phyloP scores from a whole-genome alignment of 2,888 invertebrate genomes.

The Balanococcus diminutus region DNA sequence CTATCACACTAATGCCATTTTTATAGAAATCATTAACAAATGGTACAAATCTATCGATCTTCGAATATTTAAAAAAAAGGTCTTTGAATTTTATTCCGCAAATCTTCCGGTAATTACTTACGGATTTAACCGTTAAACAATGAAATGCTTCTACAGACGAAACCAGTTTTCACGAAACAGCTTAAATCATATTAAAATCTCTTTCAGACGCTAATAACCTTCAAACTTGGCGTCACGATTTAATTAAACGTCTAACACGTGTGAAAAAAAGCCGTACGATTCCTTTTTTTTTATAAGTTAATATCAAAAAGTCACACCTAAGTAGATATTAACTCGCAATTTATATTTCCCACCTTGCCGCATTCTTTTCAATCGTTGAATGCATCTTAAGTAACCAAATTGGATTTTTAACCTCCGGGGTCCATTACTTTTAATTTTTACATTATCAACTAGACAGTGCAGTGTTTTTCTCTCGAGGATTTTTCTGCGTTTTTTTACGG shows the following conservation, averaged over 20 bases:
- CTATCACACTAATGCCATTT: neutral
- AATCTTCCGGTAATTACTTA: constrained; percentile 15
- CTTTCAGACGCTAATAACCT: constrained; percentile 6
- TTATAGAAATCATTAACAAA: neutral
- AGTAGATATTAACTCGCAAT: neutral
- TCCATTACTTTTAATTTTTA: neutral
- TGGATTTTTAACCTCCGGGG: neutral
- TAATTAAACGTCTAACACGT: constrained; percentile 31
- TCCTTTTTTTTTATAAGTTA: neutral
- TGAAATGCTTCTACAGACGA: neutral
- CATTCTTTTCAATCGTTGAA: neutral
- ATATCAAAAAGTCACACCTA: constrained; percentile 13
- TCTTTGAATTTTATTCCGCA: neutral
- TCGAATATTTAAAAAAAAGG: neutral
- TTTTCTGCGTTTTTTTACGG: too few species aligned
- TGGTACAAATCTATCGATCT: neutral
- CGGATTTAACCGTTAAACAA: neutral
- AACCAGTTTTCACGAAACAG: constrained; percentile 34
- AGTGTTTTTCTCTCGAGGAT: neutral
- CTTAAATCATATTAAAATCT: constrained; percentile 41
- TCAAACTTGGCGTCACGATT: constrained; percentile 32
- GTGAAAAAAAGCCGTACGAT: neutral
- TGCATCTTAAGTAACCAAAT: neutral
- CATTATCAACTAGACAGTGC: neutral
- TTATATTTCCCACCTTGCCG: neutral